A percentile compares a stretch with the other conserved stretches of the same genome.
Conservation (phyloP, 2,888 invertebrate species). For the Gandaritis pyraliata region DNA sequence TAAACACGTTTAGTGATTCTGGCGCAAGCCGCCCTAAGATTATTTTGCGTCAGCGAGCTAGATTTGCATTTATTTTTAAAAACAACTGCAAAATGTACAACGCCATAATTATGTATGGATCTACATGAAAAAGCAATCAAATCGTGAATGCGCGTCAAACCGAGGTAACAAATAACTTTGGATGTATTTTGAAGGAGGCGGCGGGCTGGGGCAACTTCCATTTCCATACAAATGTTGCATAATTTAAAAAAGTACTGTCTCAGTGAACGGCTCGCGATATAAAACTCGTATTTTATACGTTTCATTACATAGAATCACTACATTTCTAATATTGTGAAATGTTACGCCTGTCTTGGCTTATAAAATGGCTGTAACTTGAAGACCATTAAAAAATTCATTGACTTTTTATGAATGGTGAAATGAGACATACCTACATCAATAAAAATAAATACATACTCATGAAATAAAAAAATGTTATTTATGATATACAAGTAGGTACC, state of each 20-base stretch:
- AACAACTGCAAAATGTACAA: constrained; percentile 34
- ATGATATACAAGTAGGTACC: too few relatives aligned
- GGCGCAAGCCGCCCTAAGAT: too few relatives aligned
- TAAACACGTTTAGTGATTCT: too few relatives aligned
- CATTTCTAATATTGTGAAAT: constrained; percentile 22
- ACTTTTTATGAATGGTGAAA: constrained; percentile 19
- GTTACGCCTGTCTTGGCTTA: constrained; percentile 16
- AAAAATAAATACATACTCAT: constrained; percentile 1
- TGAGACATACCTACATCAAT: constrained; percentile 7
- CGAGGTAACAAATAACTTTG: constrained; percentile 70
- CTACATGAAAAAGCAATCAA: constrained; percentile 82
- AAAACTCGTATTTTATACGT: constrained; percentile 66
- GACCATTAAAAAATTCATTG: constrained; percentile 20
- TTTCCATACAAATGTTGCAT: constrained; percentile 84
- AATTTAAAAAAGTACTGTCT: constrained; percentile 73
- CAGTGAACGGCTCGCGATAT: constrained; percentile 59
- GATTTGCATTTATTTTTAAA: background rate
- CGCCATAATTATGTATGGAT: constrained; percentile 54
- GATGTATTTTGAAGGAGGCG: constrained; percentile 77
- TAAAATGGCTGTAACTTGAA: constrained; percentile 16
- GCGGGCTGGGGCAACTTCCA: constrained; percentile 66
- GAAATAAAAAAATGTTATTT: background rate
- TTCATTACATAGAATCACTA: constrained; percentile 37
- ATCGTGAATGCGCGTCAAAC: constrained; percentile 71
- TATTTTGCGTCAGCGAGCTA: too few relatives aligned